Conservation (phyloP, 2,797 vertebrate species). For the Parotocinclus haroldoi region DNA sequence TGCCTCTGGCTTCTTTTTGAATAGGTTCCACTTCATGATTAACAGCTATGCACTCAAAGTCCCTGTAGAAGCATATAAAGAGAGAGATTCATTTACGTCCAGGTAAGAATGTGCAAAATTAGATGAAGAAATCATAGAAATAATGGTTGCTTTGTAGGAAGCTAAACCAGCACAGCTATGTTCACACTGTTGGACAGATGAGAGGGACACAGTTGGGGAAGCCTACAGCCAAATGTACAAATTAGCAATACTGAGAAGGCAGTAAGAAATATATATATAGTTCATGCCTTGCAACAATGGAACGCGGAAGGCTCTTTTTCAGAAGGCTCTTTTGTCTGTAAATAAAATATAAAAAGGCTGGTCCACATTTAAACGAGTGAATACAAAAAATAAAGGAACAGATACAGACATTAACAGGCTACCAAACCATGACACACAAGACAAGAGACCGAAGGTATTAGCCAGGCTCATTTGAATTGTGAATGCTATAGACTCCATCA, state of each 20-base stretch:
- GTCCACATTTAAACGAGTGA: constrained; percentile 26
- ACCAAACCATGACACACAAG: too few relatives aligned
- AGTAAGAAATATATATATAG: constrained; percentile 14
- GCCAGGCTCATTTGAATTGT: too few relatives aligned
- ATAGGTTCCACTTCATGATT: constrained; percentile 75
- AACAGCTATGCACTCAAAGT: constrained; percentile 27
- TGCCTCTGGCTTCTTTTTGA: constrained; percentile 63
- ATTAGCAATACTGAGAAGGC: constrained; percentile 22
- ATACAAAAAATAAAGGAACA: constrained; percentile 5
- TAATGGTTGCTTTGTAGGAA: too few relatives aligned
- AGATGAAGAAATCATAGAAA: neutral
- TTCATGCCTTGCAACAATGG: neutral
- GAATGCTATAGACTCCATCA: too few relatives aligned
- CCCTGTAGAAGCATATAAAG: constrained; percentile 17
- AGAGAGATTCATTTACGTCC: neutral
- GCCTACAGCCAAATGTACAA: neutral
- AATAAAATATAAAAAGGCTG: constrained; percentile 22
- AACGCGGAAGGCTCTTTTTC: neutral
- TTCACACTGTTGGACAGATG: neutral
- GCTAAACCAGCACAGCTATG: too few relatives aligned
- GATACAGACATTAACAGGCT: neutral
- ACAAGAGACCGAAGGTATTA: too few relatives aligned
- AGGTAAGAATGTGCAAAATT: too few relatives aligned
- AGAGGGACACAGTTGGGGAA: neutral
- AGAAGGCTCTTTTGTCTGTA: constrained; percentile 12